Conservation (phyloP, 2,888 invertebrate species). For the Anaspis maculata region DNA sequence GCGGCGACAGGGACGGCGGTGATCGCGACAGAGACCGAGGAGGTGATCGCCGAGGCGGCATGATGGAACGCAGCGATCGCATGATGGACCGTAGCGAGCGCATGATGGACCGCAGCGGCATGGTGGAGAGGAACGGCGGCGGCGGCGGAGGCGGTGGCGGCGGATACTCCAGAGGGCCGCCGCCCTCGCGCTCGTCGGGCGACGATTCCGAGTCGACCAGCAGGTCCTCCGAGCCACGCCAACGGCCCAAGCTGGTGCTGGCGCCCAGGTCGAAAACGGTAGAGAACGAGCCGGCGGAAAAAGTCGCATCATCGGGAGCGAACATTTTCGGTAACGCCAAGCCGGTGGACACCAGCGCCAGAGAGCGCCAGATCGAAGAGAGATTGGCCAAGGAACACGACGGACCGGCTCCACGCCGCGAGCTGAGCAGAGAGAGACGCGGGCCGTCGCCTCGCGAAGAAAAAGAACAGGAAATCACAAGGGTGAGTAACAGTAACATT, state of each 20-base stretch:
- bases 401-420: slow-evolving; percentile 23
- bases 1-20: slow-evolving; percentile 3
- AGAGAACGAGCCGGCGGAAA: slow-evolving; percentile 47
- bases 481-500: no score
- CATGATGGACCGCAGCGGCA: no score
- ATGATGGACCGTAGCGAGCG: no score
- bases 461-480: slow-evolving; percentile 2
- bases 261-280: slow-evolving; percentile 73
- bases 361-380: slow-evolving; percentile 87
- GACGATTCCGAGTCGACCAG: slow-evolving; percentile 4
- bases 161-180: no score
- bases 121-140: slow-evolving; percentile 3
- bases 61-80: no score
- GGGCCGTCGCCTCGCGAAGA: not conserved
- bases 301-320: slow-evolving; percentile 52
- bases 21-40: no score
- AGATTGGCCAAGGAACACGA: slow-evolving; percentile 60
- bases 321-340: slow-evolving; percentile 92
- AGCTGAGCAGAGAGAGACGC: slow-evolving; percentile 9
- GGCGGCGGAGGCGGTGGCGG: slow-evolving; percentile 3
- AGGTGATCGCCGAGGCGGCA: no score
- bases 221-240: slow-evolving; percentile 46
- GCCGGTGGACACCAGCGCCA: slow-evolving; percentile 87
- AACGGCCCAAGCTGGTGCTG: slow-evolving; percentile 71
- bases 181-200: not conserved